Percentiles rank a stretch among this genome's conserved stretches.
phyloP scores from a whole-genome alignment of 64 coral and sea anemone species.

The Montipora cactus region DNA sequence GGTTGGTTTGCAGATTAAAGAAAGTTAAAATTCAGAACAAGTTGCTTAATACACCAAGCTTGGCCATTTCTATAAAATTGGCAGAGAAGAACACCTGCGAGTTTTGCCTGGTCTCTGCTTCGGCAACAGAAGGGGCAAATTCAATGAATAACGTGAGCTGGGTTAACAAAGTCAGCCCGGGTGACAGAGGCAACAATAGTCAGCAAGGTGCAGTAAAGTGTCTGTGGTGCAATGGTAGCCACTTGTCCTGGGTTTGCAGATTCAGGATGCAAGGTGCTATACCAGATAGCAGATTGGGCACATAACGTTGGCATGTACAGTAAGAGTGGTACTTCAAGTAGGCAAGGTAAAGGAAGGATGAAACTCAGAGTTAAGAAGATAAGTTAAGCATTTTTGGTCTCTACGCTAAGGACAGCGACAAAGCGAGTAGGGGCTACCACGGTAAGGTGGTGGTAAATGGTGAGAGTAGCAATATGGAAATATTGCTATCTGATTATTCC shows the following conservation, averaged over 20 bases:
- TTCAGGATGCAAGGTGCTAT: too few relatives aligned
- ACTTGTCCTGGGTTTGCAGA: too few relatives aligned
- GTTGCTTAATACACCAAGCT: background rate
- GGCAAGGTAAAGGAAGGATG: background rate
- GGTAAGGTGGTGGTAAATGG: background rate
- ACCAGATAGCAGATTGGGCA: background rate
- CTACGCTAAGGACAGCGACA: background rate
- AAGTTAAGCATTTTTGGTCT: background rate
- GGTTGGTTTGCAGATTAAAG: slow-evolving; percentile 38
- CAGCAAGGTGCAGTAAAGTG: too few relatives aligned
- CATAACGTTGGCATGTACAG: too few relatives aligned
- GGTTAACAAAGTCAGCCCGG: too few relatives aligned
- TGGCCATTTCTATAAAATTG: background rate
- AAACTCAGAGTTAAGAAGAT: background rate
- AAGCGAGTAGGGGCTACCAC: background rate
- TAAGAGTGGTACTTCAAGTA: background rate
- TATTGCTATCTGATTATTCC: background rate
- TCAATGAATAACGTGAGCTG: too few relatives aligned
- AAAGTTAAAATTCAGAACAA: slow-evolving; percentile 28
- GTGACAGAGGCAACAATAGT: too few relatives aligned
- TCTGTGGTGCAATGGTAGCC: too few relatives aligned
- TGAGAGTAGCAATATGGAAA: background rate
- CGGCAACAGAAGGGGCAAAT: background rate
- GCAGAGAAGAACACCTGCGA: background rate
- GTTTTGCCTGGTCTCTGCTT: background rate